Conservation (phyloP, 1,140 invertebrate species). For the Schlechtendalia chinensis region DNA sequence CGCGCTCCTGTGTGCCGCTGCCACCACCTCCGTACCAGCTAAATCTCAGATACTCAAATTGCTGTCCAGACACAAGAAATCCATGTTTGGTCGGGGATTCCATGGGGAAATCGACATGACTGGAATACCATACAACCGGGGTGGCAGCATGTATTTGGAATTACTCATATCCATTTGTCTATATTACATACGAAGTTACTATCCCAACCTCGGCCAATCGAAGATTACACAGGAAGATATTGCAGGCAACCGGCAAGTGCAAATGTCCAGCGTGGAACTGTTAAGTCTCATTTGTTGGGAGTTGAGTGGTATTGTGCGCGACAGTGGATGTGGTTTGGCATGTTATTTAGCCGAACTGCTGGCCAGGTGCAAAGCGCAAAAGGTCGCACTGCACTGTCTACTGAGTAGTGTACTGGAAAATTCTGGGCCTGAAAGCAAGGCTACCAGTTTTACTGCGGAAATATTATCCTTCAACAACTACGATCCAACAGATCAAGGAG, state of each 20-base stretch:
- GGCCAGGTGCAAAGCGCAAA: conserved; percentile 81
- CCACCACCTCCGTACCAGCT: conserved; percentile 63
- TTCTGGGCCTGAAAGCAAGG: conserved; percentile 56
- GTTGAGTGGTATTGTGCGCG: conserved; percentile 76
- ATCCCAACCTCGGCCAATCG: conserved; percentile 68
- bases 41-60: conserved; percentile 63
- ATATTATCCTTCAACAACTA: conserved; percentile 76
- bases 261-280: conserved; percentile 75
- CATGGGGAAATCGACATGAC: conserved; percentile 64
- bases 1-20: conserved; percentile 70
- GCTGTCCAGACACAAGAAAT: conserved; percentile 75
- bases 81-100: conserved; percentile 77
- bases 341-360: conserved; percentile 81
- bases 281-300: conserved; percentile 75
- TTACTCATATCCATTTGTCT: conserved; percentile 75
- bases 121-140: conserved; percentile 61
- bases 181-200: conserved; percentile 79
- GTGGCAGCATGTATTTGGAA: conserved; percentile 82
- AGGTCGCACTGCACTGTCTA: conserved; percentile 81
- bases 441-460: conserved; percentile 74
- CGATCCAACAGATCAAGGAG: conserved; percentile 62
- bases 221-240: conserved; percentile 72
- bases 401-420: conserved; percentile 72
- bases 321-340: conserved; percentile 76
- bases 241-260: conserved; percentile 72